These are phyloP conservation scores for Rhingia campestris DNA, from an alignment of 2,888 invertebrate genomes.

Conservation along the genomic window DNA sequence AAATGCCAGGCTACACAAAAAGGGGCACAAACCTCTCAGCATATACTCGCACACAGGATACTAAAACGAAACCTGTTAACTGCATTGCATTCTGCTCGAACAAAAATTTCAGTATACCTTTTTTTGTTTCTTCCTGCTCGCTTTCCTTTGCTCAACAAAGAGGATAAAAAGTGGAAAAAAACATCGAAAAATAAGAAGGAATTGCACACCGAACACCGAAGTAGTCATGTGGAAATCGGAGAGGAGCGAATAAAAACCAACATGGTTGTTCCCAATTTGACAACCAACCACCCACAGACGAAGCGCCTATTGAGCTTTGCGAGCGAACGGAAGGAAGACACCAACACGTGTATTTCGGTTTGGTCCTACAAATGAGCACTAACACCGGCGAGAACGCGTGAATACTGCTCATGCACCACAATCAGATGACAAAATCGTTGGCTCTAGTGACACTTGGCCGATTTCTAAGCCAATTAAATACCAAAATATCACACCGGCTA, in stretches of 20 bases:
- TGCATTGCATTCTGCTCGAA: constrained; percentile 28
- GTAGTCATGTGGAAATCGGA: constrained; percentile 64
- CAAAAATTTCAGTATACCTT: neutral
- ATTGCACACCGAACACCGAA: constrained; percentile 54
- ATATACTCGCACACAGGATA: constrained; percentile 8
- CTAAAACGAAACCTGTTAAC: constrained; percentile 47
- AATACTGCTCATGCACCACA: constrained; percentile 17
- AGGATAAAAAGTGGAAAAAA: constrained; percentile 45
- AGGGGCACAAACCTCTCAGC: constrained; percentile 11
- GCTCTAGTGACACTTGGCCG: constrained; percentile 52
- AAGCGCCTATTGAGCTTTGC: neutral
- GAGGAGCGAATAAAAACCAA: neutral
- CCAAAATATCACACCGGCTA: constrained; percentile 40
- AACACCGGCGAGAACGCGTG: constrained; percentile 12
- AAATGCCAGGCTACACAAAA: neutral
- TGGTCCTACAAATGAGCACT: constrained; percentile 26
- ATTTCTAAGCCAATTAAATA: constrained; percentile 52
- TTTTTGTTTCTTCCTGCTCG: neutral
- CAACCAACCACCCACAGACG: neutral
- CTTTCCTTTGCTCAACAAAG: constrained; percentile 9
- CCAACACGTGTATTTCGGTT: constrained; percentile 26
- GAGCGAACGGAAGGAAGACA: constrained; percentile 7
- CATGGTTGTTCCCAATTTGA: constrained; percentile 25
- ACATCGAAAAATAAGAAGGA: constrained; percentile 56
- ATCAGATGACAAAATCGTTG: constrained; percentile 36